Base-by-base conservation (phyloP, 2,797 vertebrate genomes). In the Poeciliopsis gracilis region DNA sequence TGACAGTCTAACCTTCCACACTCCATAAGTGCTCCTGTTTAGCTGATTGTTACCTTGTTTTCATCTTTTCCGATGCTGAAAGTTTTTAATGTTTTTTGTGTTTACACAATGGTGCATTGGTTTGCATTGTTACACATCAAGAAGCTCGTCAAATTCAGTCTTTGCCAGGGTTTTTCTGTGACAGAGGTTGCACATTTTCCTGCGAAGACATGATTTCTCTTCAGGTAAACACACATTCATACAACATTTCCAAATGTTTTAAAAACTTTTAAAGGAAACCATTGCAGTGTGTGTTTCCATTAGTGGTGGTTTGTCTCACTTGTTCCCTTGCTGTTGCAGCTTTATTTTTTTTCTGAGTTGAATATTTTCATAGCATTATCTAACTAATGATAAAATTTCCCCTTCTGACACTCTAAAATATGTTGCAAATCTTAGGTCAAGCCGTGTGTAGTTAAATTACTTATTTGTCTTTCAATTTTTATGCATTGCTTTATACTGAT, bases 121-220 rank as follows among this genome's bases (percentile, higher is more conserved):
- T 67, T 63, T 67, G 20, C 20, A 67, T 23, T 67, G 23, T 67
- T 11, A 41, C 66, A 43, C 20, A 69, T 15, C 38, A 41, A 25
- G 23, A 43, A 43, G 20, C 23, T 69, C 66, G 43, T 11, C 10
- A 43, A 25, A 43, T 69, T 41, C 66, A 69, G 15, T 43, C 11
- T 69, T 69, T 41, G 38, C 38, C 66, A 69, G 66, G 23, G 23
- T 69, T 43, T 43, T 69, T 69, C 38, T 69, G 66, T 69, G 20
- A 43, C 43, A 12, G 66, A 69, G 11, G n/a, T 69, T 69, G 23
- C 66, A 43, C 2, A 5, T 69, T 69, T 43, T 23, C 25, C 10
- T 69, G 38, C 2, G 38, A 10, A 43, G 38, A 23, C 36, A 25
- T 13, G 38, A 69, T 69, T 69, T 69, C 12, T 43, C 38, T n/a